phyloP scores from a whole-genome alignment of 2,113 vertebrate genomes.

The Dermatemys mawii region DNA sequence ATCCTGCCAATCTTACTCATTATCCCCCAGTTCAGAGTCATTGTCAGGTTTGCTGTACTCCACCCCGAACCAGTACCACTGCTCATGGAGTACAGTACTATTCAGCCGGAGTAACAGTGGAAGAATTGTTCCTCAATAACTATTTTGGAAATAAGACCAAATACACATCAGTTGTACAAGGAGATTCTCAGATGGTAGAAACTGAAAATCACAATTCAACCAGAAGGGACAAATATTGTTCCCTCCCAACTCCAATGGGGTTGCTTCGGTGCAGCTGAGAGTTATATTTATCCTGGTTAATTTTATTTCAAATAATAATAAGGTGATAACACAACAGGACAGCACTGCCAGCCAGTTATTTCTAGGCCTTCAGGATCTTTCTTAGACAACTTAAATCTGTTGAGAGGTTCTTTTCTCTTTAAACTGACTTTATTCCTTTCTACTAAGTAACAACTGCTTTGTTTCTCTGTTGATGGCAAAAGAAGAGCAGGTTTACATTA shows the following conservation, averaged over 20 bases:
- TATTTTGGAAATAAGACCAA: neutral
- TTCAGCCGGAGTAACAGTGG: accelerated
- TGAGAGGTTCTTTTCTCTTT: neutral
- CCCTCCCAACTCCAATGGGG: neutral
- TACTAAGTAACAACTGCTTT: neutral
- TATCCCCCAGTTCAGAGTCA: neutral
- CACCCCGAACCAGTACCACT: neutral
- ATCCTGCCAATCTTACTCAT: neutral
- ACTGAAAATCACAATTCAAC: neutral
- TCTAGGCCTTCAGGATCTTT: neutral
- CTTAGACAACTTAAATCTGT: neutral
- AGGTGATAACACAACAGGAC: accelerated
- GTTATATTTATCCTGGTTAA: neutral
- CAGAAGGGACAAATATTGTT: neutral
- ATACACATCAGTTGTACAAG: accelerated
- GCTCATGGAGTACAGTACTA: neutral
- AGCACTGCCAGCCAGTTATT: neutral
- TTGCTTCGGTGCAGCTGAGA: conserved; percentile 24
- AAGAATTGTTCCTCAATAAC: neutral
- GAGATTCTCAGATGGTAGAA: neutral
- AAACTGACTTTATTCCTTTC: neutral
- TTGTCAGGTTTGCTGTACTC: accelerated
- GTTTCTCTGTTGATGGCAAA: neutral
- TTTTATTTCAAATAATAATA: neutral
- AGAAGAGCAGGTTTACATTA: neutral